These are phyloP conservation scores for Leptarthrus brevirostris DNA, from an alignment of 2,888 invertebrate species.

Conservation along the genomic window DNA sequence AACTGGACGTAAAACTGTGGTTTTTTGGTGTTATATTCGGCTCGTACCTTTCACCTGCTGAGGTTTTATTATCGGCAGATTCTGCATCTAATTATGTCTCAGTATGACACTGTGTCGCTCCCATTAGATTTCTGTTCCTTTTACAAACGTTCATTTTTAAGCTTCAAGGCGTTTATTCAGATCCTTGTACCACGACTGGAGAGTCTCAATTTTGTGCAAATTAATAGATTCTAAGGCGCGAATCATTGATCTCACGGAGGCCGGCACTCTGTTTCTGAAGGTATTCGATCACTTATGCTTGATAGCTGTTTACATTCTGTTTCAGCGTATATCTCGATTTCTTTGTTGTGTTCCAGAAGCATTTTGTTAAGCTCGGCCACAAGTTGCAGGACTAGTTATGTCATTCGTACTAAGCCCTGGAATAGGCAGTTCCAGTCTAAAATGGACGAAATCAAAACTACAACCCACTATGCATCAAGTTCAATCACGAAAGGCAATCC, in stretches of 20 bases:
- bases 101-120: neutral
- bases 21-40: constrained; percentile 59
- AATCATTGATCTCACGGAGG: constrained; percentile 90
- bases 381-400: too few relatives aligned
- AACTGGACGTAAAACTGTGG: constrained; percentile 58
- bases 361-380: too few relatives aligned
- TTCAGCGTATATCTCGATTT: too few relatives aligned
- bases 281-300: too few relatives aligned
- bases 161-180: constrained; percentile 81
- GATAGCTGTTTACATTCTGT: too few relatives aligned
- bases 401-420: too few relatives aligned
- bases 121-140: constrained; percentile 57
- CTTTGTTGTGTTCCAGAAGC: too few relatives aligned
- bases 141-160: constrained; percentile 69
- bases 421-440: too few relatives aligned
- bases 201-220: constrained; percentile 78
- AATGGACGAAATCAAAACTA: too few relatives aligned
- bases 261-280: constrained; percentile 92
- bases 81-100: neutral
- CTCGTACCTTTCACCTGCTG: constrained; percentile 55
- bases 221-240: constrained; percentile 90
- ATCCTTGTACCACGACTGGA: constrained; percentile 87
- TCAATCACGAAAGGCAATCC: too few relatives aligned
- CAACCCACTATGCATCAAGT: too few relatives aligned
- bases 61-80: neutral